Conservation (phyloP, 2,797 vertebrate genomes). For the Lagorchestes hirsutus region DNA sequence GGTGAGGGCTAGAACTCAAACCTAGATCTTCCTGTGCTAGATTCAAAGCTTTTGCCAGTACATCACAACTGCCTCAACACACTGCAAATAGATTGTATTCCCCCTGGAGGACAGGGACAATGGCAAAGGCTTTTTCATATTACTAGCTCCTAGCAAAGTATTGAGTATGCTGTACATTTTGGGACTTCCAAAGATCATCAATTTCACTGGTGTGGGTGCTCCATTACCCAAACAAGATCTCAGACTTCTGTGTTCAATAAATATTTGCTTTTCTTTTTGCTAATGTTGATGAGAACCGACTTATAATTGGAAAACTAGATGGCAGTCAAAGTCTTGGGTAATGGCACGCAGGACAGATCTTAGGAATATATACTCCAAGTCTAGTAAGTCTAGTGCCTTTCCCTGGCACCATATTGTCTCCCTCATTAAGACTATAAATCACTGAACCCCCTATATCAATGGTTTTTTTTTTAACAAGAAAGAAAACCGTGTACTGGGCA, state of each 20-base stretch:
- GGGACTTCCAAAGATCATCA: not conserved
- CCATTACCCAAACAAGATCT: not conserved
- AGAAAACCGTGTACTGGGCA: not conserved
- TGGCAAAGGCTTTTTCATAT: not conserved
- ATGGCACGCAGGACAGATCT: not conserved
- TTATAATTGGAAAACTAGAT: not conserved
- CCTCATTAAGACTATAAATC: not conserved
- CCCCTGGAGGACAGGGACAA: not conserved
- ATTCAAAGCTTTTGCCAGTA: not conserved
- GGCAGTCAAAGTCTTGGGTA: not conserved
- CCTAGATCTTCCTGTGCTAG: not conserved
- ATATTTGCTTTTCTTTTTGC: not conserved
- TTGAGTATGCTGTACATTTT: not conserved
- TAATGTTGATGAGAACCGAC: not conserved
- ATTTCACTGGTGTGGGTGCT: not conserved
- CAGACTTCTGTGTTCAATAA: not conserved
- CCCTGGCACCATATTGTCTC: not conserved
- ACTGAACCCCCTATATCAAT: not conserved
- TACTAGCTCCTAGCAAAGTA: not conserved
- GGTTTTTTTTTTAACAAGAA: too few relatives aligned
- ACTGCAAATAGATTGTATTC: not conserved
- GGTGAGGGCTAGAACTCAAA: not conserved
- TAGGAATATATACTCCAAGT: not conserved
- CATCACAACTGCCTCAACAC: not conserved
- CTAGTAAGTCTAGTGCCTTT: not conserved